Base-by-base conservation (phyloP, 2,888 invertebrate genomes). In the Bombyx huttoni region DNA sequence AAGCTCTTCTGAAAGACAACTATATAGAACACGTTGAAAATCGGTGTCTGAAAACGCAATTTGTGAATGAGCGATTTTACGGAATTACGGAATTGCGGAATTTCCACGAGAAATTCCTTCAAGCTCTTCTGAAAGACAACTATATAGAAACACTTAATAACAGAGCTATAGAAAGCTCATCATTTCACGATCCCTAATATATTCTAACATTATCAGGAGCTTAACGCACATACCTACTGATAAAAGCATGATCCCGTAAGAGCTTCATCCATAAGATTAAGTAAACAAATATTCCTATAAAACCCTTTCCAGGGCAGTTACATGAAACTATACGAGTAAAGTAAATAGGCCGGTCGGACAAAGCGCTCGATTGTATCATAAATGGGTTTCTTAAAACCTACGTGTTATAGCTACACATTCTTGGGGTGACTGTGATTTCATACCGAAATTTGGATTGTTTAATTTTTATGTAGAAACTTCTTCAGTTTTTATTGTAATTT, bases 311-410 rank as follows among this genome's bases (percentile, higher is more conserved):
- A 24, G 5, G 24, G 40, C 40, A 40, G 40, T 40, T 40, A 40
- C 40, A 40, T 40, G 9, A 40, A 40, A 40, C 40, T 40, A 40
- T 40, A 40, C 40, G 40, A 40, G 6, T 12, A 12, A 12, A 10
- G 40, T 56, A 53, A 61, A 62, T 57, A 58, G 60, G 59, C 54
- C 55, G 60, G 56, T 63, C 52, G 58, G 63, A 61, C 59, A 63
- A 64, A 64, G 68, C 64, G 60, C 63, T 74, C 75, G 69, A 71
- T 61, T 72, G 62, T 67, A 65, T 70, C 73, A 72, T 78, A 75
- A 75, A 75, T 64, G 69, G 54, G 65, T 60, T 55, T 61, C 62
- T 64, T 64, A 72, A 73, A 74, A 70, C 67, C 62, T 61, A 59
- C 62, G 58, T 53, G 54, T 64, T 64, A 62, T 64, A 61, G 60